Base-by-base conservation (phyloP, 2,888 invertebrate species). In the Sympetrum striolatum region DNA sequence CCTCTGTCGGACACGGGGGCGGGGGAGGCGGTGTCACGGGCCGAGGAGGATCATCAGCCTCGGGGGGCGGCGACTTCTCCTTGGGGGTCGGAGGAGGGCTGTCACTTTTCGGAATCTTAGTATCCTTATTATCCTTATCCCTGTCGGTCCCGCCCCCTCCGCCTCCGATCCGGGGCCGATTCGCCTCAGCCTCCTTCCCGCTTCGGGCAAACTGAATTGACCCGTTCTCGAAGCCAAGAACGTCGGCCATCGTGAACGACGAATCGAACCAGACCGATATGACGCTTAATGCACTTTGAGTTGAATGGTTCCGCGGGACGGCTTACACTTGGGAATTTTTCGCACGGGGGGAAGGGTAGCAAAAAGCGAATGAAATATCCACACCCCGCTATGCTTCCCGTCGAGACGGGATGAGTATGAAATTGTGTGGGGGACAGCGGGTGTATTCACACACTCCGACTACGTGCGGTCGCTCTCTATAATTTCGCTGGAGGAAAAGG, bases 1-100 rank as follows among this genome's bases (percentile, higher is more conserved):
- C 91, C 92, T 92, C 90, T 91, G 91, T 10, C 14, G 86, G 86
- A 22, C 86, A 86, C 22, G 86, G 86, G 22, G 86, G 86, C 15
- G 86, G 86, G 6, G 86, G 86, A 6, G 86, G 58, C 31, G 64
- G 37, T 12, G 86, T 73, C 1, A 73, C 0, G 73, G 73, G 73
- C 3, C 73, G 25, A 8, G 73, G 73, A 31, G 31, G 25, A 14
- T 73, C 73, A 0, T 73, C 73, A 0, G 31, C 25, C n/a, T 0
- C 25, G 31, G 73, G 73, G 73, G 73, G 73, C 31, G 73, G 73
- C 73, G 73, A 31, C 73, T 31, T 25, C 25, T 73, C 31, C 14
- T 31, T 25, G 6, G 73, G 73, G 31, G 73, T 3, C 73, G 73
- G 73, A 73, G 73, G 73, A 73, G 73, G 73, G 73, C 14, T 31